Evolutionary conservation across 2,113 vertebrate genomes (phyloP).

Genomic region (Carassius carassius): DNA sequence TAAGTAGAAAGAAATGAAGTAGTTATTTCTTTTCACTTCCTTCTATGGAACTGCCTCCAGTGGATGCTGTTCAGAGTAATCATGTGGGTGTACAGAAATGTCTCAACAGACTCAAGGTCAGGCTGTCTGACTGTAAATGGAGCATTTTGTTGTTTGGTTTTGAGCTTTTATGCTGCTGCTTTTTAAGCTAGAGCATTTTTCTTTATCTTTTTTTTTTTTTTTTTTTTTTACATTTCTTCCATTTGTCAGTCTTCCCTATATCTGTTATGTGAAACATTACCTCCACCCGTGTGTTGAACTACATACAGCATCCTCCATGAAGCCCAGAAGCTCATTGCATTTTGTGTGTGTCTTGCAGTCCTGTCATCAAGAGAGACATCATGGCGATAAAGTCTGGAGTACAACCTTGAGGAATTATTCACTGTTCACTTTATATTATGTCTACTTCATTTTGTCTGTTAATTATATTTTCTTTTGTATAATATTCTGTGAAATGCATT

Average conservation of each 20-base stretch:
- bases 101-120: not conserved
- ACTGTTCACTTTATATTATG: constrained; percentile 50
- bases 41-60: not conserved
- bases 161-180: not conserved
- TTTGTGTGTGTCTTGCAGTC: constrained; percentile 73
- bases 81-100: not conserved
- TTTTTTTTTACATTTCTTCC: not conserved
- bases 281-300: not conserved
- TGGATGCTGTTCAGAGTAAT: not conserved
- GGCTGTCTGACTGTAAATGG: constrained; percentile 5
- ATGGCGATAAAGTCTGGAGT: constrained; percentile 66
- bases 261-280: not conserved
- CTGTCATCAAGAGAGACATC: constrained; percentile 70
- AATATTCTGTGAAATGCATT: constrained; percentile 9
- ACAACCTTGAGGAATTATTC: constrained; percentile 64
- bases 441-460: constrained; percentile 22
- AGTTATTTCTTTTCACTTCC: not conserved
- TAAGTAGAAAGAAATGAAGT: not conserved
- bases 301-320: not conserved
- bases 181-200: not conserved
- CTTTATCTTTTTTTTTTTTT: not conserved
- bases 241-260: not conserved
- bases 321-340: constrained; percentile 39
- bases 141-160: not conserved
- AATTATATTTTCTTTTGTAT: constrained; percentile 34